Evolutionary conservation across 2,888 invertebrate genomes (phyloP), one percentile per base, ranked within the genome.

Genomic region (Antheraea yamamai): DNA sequence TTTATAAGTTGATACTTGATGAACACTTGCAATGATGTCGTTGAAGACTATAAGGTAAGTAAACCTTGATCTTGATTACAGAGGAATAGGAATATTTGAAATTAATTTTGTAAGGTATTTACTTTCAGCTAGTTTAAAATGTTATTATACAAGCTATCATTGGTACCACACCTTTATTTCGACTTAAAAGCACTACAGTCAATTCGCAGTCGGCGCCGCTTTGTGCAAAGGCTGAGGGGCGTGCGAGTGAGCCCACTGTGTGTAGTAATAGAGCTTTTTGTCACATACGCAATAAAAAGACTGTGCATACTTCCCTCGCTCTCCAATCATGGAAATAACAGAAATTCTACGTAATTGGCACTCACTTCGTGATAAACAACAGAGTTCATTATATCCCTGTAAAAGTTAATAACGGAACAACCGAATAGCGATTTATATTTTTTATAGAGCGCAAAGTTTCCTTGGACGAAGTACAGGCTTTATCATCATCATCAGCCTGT

Each of bases 201-300:
- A 85, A 84, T 84, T 83, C 79, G 78, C 79, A 80, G 87, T 85
- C 92, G 91, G 89, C 86, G 77, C 77, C 77, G 79, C 91, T 90
- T 92, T 92, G 91, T 90, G 84, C 84, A 77, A 79, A 80, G 80
- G 83, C 82, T 87, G 87, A 90, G 88, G 90, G 89, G 89, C 90
- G 89, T 86, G 87, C 82, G 86, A 85, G 87, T 84, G 85, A 88
- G 85, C 85, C 55, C 47, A 55, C 20, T 55, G 55, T 84, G 84
- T 82, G 81, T 83, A 85, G 88, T 88, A 90, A 90, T 89, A 88
- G 87, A 70, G 83, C 79, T 85, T 91, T 92, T 91, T 91, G 88
- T 81, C 84, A 83, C 81, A 78, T 83, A 86, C 82, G 90, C 86
- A 85, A 86, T 84, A 90, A 92, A 91, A 23, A 87, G 90, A 78